Evolutionary conservation across 2,113 vertebrate genomes (phyloP).

Genomic region (Cynopterus brachyotis): DNA sequence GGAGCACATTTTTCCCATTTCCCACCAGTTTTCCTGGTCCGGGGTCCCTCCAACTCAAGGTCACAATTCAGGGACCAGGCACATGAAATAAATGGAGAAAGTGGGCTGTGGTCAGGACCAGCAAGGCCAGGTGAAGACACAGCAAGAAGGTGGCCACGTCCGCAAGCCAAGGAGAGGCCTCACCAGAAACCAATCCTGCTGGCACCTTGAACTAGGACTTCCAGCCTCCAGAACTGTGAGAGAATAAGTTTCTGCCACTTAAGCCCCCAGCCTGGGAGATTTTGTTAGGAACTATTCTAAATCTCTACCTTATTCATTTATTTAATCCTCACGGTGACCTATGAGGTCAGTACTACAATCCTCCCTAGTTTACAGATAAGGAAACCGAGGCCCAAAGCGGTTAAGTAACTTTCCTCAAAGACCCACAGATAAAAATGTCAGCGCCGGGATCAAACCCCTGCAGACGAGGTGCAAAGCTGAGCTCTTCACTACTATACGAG

Average conservation of each 20-base stretch:
- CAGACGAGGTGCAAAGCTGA: neutral
- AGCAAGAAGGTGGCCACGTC: accelerated
- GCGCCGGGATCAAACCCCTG: neutral
- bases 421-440: neutral
- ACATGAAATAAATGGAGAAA: neutral
- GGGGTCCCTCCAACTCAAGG: neutral
- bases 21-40: neutral
- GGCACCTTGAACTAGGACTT: neutral
- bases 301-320: accelerated
- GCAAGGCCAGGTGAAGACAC: accelerated
- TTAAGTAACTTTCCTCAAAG: neutral
- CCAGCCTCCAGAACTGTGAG: neutral
- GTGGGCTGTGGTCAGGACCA: accelerated
- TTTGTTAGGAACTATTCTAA: neutral
- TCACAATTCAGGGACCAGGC: neutral
- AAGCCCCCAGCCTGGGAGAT: neutral
- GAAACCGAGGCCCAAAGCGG: neutral
- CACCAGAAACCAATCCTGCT: neutral
- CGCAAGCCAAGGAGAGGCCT: neutral
- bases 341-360: neutral
- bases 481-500: accelerated
- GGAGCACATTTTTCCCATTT: neutral
- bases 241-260: neutral
- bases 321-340: neutral
- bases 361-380: neutral